Evolutionary conservation across 2,113 vertebrate genomes (phyloP).

Genomic region (Pimephales promelas): DNA sequence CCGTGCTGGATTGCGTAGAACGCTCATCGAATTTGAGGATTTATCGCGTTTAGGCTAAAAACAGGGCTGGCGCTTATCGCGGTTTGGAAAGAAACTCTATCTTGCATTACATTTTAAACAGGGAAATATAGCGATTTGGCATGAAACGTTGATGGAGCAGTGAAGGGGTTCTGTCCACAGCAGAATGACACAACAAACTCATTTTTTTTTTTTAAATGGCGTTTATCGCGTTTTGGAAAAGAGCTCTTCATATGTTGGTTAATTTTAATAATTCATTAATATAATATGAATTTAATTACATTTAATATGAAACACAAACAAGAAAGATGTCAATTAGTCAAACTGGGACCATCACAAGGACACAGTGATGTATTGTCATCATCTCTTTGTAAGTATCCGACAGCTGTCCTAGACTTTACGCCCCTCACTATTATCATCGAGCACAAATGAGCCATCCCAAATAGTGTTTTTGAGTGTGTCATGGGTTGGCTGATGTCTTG

Average conservation of each 20-base stretch:
- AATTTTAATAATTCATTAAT: not conserved
- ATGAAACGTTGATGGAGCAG: too few relatives aligned
- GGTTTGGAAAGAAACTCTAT: too few relatives aligned
- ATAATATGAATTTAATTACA: not conserved
- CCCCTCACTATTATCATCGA: slow-evolving; percentile 10
- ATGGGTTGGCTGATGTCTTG: slow-evolving; percentile 28
- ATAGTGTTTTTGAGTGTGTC: slow-evolving; percentile 35
- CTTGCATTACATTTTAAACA: too few relatives aligned
- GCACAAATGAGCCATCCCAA: slow-evolving; percentile 39
- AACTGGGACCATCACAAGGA: not conserved
- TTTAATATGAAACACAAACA: not conserved
- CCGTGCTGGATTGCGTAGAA: too few relatives aligned
- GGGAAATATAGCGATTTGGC: too few relatives aligned
- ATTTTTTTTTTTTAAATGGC: too few relatives aligned
- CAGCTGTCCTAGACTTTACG: not conserved
- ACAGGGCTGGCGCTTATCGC: too few relatives aligned
- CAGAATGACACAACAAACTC: too few relatives aligned
- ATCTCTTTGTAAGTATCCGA: not conserved
- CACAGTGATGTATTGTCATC: not conserved
- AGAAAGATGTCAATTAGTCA: not conserved
- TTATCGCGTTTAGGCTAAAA: too few relatives aligned
- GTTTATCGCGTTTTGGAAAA: too few relatives aligned
- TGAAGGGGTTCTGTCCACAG: too few relatives aligned
- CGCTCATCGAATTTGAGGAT: too few relatives aligned
- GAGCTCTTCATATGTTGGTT: not conserved